A percentile compares a stretch with the other conserved stretches of the same genome.
These are phyloP conservation scores for Metellina segmentata DNA, from an alignment of 2,888 invertebrate species.

Conservation along the genomic window DNA sequence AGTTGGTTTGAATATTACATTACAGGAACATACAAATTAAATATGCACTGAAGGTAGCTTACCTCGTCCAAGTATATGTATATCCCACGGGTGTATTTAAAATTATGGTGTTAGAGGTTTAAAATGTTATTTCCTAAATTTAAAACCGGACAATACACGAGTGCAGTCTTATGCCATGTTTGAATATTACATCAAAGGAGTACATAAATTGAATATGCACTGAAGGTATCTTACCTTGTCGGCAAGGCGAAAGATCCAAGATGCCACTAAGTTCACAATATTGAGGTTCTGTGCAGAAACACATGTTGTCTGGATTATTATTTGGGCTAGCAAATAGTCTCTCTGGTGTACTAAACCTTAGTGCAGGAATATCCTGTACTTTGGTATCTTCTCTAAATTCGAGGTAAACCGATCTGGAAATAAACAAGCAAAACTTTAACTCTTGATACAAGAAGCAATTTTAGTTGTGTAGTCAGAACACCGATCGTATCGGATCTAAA, in stretches of 20 bases:
- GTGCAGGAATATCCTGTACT: slow-evolving; percentile 73
- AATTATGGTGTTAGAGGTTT: no score
- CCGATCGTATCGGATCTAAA: background rate
- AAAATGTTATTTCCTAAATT: no score
- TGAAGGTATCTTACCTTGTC: slow-evolving; percentile 46
- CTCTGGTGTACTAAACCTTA: slow-evolving; percentile 65
- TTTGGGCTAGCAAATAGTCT: slow-evolving; percentile 65
- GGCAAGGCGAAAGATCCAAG: slow-evolving; percentile 66
- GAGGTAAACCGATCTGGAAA: slow-evolving; percentile 64
- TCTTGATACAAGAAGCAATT: background rate
- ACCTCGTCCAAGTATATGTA: no score
- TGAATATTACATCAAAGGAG: no score
- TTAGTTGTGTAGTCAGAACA: no score
- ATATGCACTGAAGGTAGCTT: no score
- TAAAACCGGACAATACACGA: no score
- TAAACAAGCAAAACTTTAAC: background rate
- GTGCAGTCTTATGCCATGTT: no score
- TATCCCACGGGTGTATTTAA: no score
- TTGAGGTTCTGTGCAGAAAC: slow-evolving; percentile 72
- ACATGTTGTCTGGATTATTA: slow-evolving; percentile 74
- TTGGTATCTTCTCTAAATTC: slow-evolving; percentile 52
- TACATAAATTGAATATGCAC: no score
- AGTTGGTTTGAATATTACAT: no score
- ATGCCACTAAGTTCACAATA: slow-evolving; percentile 66
- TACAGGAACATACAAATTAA: no score